Percentiles rank a stretch among this genome's conserved stretches.
Conservation (phyloP, 2,113 vertebrate species). For the Chrysochloris asiatica region DNA sequence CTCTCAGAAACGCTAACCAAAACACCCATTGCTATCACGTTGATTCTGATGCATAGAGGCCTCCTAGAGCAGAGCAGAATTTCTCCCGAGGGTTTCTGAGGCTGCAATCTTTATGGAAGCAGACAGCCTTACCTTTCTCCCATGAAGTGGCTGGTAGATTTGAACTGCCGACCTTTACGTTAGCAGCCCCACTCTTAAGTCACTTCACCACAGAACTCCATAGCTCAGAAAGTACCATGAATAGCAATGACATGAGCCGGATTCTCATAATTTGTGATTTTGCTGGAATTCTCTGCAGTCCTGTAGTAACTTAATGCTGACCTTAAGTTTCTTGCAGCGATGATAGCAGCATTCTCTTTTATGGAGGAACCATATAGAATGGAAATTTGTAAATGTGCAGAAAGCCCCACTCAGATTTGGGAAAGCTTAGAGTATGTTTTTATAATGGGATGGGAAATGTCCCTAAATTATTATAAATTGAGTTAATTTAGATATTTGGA, state of each 20-base stretch:
- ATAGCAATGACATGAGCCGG: background rate
- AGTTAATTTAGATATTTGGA: background rate
- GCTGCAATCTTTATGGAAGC: too few relatives aligned
- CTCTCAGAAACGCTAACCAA: background rate
- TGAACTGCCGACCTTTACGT: too few relatives aligned
- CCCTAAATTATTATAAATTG: background rate
- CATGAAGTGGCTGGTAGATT: too few relatives aligned
- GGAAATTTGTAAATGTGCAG: background rate
- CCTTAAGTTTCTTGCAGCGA: background rate
- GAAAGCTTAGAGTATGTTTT: slow-evolving; percentile 36
- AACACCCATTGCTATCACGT: too few relatives aligned
- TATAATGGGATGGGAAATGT: background rate
- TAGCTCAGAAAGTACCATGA: background rate
- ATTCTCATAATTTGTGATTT: slow-evolving; percentile 44
- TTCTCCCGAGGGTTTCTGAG: too few relatives aligned
- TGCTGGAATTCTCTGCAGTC: slow-evolving; percentile 39
- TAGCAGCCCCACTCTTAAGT: too few relatives aligned
- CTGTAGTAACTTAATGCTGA: slow-evolving; percentile 13
- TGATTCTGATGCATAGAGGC: too few relatives aligned
- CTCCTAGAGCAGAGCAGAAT: too few relatives aligned
- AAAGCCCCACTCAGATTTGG: background rate
- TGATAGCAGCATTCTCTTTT: background rate
- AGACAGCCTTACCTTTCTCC: too few relatives aligned
- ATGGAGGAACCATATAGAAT: background rate
- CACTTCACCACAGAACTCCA: too few relatives aligned